Evolutionary conservation across 2,888 invertebrate genomes (phyloP), one percentile per base, ranked within the genome.

Genomic region (Drosophila pseudotakahashii): DNA sequence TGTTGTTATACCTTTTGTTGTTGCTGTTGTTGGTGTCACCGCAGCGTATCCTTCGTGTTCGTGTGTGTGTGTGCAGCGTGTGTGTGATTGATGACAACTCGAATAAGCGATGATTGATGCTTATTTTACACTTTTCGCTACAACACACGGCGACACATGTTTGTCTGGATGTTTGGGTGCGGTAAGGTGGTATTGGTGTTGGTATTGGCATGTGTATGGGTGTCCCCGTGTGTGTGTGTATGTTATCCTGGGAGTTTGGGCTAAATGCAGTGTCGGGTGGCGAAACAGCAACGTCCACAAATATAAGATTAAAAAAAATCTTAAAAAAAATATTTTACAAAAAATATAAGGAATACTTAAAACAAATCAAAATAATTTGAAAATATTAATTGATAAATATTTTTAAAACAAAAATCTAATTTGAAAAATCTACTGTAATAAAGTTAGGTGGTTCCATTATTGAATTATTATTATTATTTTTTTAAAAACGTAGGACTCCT

Each of bases 21-120:
- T 42, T 72, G 68, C 41, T 69, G 69, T 54, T 48, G 75, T 67
- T 76, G 67, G 68, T 77, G 72, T 83, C 75, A 75, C 70, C 77
- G 76, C 79, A 75, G 63, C 45, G 52, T 52, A 73, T 62, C 57
- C 64, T 41, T 30, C 41, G 23, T 37, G n/a, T 52, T 42, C 44
- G 62, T 77, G 73, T 71, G 71, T 74, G 68, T 70, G 87, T 76
- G 79, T 86, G 76, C 79, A 78, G 52, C 70, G 78, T 87, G 77
- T 88, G 83, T 79, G 79, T 90, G 90, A 90, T 90, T 90, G 90
- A 90, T 91, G 90, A 89, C 89, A 88, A 90, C 81, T 89, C 89
- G 85, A 89, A 90, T 90, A 89, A 90, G 89, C 90, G 86, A 90
- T 90, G 90, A 90, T 91, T 91, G 90, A 90, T 91, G 91, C 87